A percentile compares a stretch with the other conserved stretches of the same genome.
Conservation (phyloP, 2,113 vertebrate genomes). For the Oenanthe oenanthe region DNA sequence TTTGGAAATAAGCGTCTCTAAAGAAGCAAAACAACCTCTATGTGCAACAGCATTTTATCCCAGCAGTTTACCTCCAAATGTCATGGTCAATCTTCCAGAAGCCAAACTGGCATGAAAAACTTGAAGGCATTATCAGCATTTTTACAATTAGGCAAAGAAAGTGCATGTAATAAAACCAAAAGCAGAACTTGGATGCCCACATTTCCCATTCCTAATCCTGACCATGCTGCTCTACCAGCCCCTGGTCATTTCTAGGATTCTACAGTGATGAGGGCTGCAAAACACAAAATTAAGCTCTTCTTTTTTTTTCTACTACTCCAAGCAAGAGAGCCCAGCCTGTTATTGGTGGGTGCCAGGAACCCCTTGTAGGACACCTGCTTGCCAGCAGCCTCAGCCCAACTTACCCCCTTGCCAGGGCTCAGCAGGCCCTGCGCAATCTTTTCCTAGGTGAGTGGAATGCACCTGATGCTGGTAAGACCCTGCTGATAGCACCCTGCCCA, state of each 20-base stretch:
- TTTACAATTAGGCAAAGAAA: neutral
- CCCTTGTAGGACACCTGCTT: neutral
- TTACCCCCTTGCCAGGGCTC: neutral
- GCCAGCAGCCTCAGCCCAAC: neutral
- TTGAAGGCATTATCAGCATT: neutral
- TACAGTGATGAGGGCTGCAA: neutral
- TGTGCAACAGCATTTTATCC: neutral
- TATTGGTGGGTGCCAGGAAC: neutral
- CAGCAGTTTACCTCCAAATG: neutral
- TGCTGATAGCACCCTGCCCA: neutral
- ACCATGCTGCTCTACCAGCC: neutral
- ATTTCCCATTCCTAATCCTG: neutral
- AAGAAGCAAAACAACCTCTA: neutral
- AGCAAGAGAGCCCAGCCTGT: neutral
- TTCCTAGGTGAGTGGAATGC: neutral
- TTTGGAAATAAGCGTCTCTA: neutral
- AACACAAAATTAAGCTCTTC: neutral
- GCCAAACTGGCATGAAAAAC: neutral
- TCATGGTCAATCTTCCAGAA: neutral
- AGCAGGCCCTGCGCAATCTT: rapidly evolving
- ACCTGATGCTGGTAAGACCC: neutral
- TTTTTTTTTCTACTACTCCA: rapidly evolving
- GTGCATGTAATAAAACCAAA: neutral
- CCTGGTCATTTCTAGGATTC: neutral
- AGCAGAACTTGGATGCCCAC: neutral